Conservation (phyloP, 2,113 vertebrate genomes). For the Odontophorus gujanensis region DNA sequence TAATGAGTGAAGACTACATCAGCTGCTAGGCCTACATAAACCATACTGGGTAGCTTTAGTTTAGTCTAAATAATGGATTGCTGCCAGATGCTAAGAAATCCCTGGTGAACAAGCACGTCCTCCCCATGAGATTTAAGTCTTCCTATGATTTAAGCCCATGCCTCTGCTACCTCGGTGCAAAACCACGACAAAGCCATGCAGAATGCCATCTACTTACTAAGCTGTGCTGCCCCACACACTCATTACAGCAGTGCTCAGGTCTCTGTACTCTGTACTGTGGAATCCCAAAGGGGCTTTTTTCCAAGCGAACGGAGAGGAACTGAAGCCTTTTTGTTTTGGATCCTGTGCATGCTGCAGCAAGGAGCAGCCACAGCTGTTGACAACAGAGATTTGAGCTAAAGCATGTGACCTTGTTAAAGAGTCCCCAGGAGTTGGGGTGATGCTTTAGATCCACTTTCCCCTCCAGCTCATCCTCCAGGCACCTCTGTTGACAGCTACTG, state of each 20-base stretch:
- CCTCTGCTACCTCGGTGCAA: background rate
- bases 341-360: background rate
- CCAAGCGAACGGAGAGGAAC: background rate
- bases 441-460: background rate
- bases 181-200: background rate
- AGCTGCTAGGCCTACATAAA: background rate
- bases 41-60: background rate
- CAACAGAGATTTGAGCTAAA: background rate
- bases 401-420: background rate
- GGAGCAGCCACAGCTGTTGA: background rate
- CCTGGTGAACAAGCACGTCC: background rate
- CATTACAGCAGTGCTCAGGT: rapidly evolving
- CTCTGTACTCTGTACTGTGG: rapidly evolving
- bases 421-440: background rate
- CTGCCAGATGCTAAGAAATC: background rate
- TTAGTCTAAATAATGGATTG: background rate
- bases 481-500: background rate
- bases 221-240: rapidly evolving
- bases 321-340: background rate
- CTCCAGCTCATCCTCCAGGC: background rate
- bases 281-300: background rate
- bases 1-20: background rate
- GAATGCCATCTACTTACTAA: background rate
- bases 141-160: background rate
- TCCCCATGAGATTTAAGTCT: background rate